These are phyloP conservation scores for Platycercus adscitus DNA, from an alignment of 2,113 vertebrate genomes.

Conservation along the genomic window DNA sequence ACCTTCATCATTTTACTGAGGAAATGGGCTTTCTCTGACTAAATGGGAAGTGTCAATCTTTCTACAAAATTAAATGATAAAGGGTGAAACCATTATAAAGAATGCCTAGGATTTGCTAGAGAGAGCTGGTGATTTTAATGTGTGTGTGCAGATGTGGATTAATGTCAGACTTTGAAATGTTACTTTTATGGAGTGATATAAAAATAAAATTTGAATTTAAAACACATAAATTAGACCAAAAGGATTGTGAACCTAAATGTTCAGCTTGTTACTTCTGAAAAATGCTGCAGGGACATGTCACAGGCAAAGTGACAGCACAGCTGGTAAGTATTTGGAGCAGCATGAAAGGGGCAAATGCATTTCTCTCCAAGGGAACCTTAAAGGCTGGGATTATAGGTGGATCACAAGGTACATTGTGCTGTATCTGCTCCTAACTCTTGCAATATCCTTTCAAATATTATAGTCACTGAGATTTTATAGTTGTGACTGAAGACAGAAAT, in stretches of 20 bases:
- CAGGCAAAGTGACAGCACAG: background rate
- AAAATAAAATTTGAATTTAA: constrained; percentile 19
- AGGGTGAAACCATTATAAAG: background rate
- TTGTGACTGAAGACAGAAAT: background rate
- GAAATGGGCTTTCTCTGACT: background rate
- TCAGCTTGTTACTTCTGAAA: constrained; percentile 17
- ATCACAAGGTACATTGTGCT: background rate
- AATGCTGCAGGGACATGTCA: background rate
- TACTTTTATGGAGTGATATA: background rate
- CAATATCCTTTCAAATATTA: background rate
- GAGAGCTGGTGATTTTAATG: background rate
- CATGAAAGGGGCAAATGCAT: constrained; percentile 23
- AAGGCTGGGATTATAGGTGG: background rate
- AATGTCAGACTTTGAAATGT: background rate
- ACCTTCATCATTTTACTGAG: background rate
- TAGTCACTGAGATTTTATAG: background rate
- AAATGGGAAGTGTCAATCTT: constrained; percentile 49
- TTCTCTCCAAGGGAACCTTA: background rate
- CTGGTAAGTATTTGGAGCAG: constrained; percentile 41
- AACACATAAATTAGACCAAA: background rate
- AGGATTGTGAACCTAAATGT: background rate
- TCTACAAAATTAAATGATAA: background rate
- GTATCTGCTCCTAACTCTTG: background rate
- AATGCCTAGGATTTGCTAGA: background rate
- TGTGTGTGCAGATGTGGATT: background rate